Base-by-base conservation (phyloP, 2,113 vertebrate genomes). In the Otolemur garnettii region DNA sequence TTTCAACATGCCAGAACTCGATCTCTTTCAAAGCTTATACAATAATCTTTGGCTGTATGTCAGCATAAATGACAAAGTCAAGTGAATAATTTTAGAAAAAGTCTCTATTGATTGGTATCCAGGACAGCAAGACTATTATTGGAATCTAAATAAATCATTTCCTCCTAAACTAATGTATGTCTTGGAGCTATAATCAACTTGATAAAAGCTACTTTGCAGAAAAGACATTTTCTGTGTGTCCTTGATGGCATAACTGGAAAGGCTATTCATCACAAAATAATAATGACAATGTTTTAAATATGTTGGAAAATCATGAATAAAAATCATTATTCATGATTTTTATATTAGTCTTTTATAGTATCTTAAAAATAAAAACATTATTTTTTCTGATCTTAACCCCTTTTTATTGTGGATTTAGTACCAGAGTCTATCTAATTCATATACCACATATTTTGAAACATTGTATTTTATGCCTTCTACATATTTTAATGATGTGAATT, bases 121-220 rank as follows among this genome's bases (percentile, higher is more conserved):
- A 97, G 78, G 89, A 92, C 33, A 82, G 33, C 18, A 68, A 85
- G 78, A 90, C 93, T 96, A 84, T 95, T 96, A 93, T 14, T 62
- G 42, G 62, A 93, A 95, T 87, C 79, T 21, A 33, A 92, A 72
- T 72, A 75, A 98, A 95, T 85, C 85, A 93, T 64, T 15, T 3
- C 59, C 87, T 94, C 68, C 93, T 87, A 93, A 97, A 97, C 7
- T 62, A 97, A 77, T 66, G 85, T 59, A 97, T 98, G 96, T 95
- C 62, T 97, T 93, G 80, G 94, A 98, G 90, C 79, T 95, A 95
- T 96, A 98, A 97, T 97, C 97, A 98, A 82, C 5, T 84, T 95
- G 68, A 80, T 94, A 97, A 97, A 98, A 59, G 71, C 33, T 95
- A 84, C 93, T 97, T 93, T 93, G 33, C 81, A 96, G 66, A 87